phyloP scores from a whole-genome alignment of 2,888 invertebrate species.

The Argyresthia goedartella region DNA sequence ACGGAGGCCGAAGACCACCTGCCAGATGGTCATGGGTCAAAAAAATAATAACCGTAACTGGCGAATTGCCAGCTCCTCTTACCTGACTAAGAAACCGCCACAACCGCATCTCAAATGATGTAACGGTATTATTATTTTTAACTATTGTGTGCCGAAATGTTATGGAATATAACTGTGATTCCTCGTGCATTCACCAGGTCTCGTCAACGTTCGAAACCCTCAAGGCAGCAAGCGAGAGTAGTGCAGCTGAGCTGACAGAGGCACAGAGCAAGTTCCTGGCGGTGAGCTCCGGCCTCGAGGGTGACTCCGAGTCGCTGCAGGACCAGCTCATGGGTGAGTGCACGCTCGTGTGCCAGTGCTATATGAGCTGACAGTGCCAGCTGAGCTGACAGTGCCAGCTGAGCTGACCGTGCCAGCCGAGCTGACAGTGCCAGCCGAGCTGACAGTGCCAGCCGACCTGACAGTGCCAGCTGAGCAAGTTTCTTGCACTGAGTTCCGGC shows the following conservation, averaged over 20 bases:
- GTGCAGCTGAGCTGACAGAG: conserved; percentile 75
- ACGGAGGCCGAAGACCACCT: no score
- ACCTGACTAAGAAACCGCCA: no score
- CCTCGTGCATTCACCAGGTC: conserved; percentile 29
- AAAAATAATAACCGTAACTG: no score
- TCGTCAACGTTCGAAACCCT: conserved; percentile 77
- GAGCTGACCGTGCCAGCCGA: background rate
- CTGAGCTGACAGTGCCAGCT: background rate
- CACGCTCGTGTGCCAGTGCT: background rate
- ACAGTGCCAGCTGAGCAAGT: conserved; percentile 27
- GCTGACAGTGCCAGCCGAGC: no score
- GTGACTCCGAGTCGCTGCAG: conserved; percentile 86
- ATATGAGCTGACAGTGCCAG: background rate
- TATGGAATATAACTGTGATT: no score
- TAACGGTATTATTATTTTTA: no score
- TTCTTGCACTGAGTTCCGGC: conserved; percentile 88
- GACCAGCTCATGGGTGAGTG: conserved; percentile 86
- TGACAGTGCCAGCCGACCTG: no score
- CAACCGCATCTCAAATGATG: no score
- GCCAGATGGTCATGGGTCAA: no score
- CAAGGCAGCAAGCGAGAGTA: conserved; percentile 74
- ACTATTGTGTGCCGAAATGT: no score
- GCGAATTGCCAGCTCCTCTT: no score
- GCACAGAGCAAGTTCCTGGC: conserved; percentile 89
- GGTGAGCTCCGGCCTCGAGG: conserved; percentile 85